Base-by-base conservation (phyloP, 2,888 invertebrate genomes). In the Aquatica leii region DNA sequence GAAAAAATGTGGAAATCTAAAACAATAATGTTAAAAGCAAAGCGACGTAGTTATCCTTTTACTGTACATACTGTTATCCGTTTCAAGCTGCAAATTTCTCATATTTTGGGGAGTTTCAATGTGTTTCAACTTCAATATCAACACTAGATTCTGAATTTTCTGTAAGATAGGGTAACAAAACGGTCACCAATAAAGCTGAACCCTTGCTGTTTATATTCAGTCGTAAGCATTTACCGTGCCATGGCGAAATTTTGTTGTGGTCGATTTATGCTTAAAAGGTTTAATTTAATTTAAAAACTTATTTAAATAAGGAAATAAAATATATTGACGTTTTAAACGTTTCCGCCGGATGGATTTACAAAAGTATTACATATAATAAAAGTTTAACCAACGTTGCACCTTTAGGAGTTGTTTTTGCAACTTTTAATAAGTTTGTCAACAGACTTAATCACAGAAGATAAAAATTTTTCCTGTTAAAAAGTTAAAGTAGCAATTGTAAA, bases 171-270 rank as follows among this genome's bases (percentile, higher is more conserved):
- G 57, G 50, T 50, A 21, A 40, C 37, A 50, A 43, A 57, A 48
- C 57, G 57, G 50, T 18, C 41, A 37, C 17, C 35, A 52, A 59
- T 59, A 59, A 59, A 59, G 59, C 52, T 20, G 24, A 50, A 59
- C 52, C 59, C 52, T 52, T 20, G 51, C 52, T 24, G 43, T 49
- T 52, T 59, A 59, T 52, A 52, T 41, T 52, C 50, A 51, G 51
- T 41, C 58, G 58, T 50, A 58, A 58, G 50, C 58, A 31, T 58
- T 51, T 41, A 41, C 24, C 11, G 35, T 18, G 58, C 18, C 41
- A 24, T 50, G 58, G 15, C n/a, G 49, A 50, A 51, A 51, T 37
- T 57, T 57, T 34, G 46, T 56, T 56, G 24, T 41, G 41, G 40
- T 54, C 54, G 14, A 43, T 43, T 8, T 43, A 43, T 43, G 41